phyloP scores from a whole-genome alignment of 2,797 vertebrate species.

The Sebastolobus alascanus region DNA sequence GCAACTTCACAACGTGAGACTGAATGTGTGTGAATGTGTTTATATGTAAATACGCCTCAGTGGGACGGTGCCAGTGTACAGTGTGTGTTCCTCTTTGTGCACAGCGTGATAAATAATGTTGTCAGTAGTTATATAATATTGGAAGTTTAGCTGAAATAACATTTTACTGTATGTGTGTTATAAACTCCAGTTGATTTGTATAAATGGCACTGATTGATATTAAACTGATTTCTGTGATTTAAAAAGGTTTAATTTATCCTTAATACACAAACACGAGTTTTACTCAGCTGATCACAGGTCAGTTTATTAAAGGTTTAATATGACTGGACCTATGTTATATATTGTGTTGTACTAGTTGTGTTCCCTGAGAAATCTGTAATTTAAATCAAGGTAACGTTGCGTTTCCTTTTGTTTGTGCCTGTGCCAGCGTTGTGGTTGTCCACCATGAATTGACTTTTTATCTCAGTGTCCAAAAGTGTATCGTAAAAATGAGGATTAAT shows the following conservation, averaged over 20 bases:
- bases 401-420: not conserved
- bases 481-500: no score
- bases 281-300: no score
- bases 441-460: not conserved
- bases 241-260: not conserved
- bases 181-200: conserved; percentile 55
- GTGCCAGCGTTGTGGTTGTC: not conserved
- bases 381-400: not conserved
- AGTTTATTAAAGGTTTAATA: not conserved
- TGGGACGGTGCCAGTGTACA: conserved; percentile 36
- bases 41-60: conserved; percentile 33
- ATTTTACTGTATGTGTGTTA: conserved; percentile 36
- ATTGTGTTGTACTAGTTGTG: not conserved
- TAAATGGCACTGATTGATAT: conserved; percentile 60
- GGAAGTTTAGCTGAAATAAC: conserved; percentile 31
- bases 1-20: conserved; percentile 26
- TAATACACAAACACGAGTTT: no score
- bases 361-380: not conserved
- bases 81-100: conserved; percentile 32
- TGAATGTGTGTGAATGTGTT: conserved; percentile 25
- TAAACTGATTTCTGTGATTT: conserved; percentile 64
- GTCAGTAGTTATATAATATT: conserved; percentile 47
- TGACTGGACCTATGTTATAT: not conserved
- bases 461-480: no score
- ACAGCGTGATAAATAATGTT: conserved; percentile 66